Evolutionary conservation across 2,797 vertebrate species (phyloP), one percentile per base, ranked within the genome.

Genomic region (Liparis tanakae): DNA sequence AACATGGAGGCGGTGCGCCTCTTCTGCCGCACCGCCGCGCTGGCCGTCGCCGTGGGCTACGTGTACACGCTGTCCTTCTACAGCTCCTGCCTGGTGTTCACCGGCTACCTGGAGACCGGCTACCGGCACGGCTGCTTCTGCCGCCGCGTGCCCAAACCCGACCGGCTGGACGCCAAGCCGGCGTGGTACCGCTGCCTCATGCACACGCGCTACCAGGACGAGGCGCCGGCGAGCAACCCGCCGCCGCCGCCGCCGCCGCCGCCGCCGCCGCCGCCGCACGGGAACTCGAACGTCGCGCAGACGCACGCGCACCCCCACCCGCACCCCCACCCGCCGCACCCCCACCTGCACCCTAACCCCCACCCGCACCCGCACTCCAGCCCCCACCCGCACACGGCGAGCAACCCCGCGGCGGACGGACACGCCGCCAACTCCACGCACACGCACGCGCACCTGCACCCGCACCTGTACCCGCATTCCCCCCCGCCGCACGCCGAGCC

Each of bases 71-170:
- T 99, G 87, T 98, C 97, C 81, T 99, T 99, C 94, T 99, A 98
- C 90, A 96, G 97, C 85, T 98, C 98, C 90, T 99, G 97, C 78
- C 95, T 99, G 89, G 98, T 99, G 89, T 98, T 99, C 90, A 98
- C 97, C 69, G 98, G 98, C 76, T 99, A 99, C 93, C 92, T 99
- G 87, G 98, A 99, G 95, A 99, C 97, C 72, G 98, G 97, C 74
- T 99, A 99, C 94, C 95, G 98, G 88, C 98, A 99, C 89, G 97
- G 97, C 93, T 96, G 98, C 92, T 98, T 98, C 94, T 99, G 97
- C 89, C 94, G 96, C 80, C 95, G 97, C 65, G 97, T 99, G 43
- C 92, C 91, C 63, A 88, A 87, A 59, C 91, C 82, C 1, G 97
- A 98, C 70, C 93, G 94, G 44, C 90, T 98, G 92, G 97, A 97